Conservation (phyloP, 2,888 invertebrate species). For the Agrotis segetum region DNA sequence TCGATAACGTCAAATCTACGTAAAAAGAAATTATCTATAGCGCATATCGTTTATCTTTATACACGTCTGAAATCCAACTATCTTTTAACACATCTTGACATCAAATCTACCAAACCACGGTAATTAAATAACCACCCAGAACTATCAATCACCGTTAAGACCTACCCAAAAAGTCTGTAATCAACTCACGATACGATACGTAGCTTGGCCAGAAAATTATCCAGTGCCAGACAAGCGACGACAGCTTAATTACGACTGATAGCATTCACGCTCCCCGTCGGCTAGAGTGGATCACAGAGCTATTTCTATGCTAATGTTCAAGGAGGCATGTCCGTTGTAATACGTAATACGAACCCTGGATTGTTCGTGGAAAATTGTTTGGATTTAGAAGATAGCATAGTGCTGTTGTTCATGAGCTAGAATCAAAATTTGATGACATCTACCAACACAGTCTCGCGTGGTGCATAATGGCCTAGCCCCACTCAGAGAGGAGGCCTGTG, state of each 20-base stretch:
- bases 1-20: too few species aligned
- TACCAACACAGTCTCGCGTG: too few species aligned
- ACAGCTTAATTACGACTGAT: conserved; percentile 73
- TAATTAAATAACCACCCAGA: conserved; percentile 42
- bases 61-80: neutral
- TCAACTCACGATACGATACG: conserved; percentile 55
- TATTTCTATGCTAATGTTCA: conserved; percentile 65
- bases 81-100: neutral
- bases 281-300: conserved; percentile 61
- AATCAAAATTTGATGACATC: too few species aligned
- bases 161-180: conserved; percentile 54
- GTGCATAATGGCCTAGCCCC: too few species aligned
- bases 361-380: conserved; percentile 49
- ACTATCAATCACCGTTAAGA: conserved; percentile 55
- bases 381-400: conserved; percentile 37
- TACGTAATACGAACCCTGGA: conserved; percentile 45
- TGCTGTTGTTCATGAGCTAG: too few species aligned
- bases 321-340: conserved; percentile 53
- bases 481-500: too few species aligned
- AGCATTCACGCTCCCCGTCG: conserved; percentile 66
- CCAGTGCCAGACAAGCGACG: conserved; percentile 61
- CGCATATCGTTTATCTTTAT: too few species aligned
- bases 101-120: conserved; percentile 33
- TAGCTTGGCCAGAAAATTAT: conserved; percentile 62
- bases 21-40: too few species aligned